A percentile compares a stretch with the other conserved stretches of the same genome.
Evolutionary conservation across 2,888 invertebrate species (phyloP).

Genomic region (Cenopis cana): DNA sequence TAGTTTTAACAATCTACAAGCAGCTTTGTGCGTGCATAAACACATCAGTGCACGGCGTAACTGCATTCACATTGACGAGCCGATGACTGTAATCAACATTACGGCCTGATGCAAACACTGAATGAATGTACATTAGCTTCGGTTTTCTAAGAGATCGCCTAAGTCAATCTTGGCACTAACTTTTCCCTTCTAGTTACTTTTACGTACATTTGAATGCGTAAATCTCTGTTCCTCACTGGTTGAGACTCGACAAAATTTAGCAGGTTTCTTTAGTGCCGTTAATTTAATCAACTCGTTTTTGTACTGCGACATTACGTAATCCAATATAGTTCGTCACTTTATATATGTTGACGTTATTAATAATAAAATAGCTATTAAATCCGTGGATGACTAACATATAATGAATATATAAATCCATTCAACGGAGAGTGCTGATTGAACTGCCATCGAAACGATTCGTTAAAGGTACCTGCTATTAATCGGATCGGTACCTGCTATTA

Average conservation of each 20-base stretch:
- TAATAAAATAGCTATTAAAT: background rate
- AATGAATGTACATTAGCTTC: constrained; percentile 71
- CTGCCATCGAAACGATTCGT: constrained; percentile 19
- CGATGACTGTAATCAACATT: constrained; percentile 76
- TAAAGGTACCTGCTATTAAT: constrained; percentile 36
- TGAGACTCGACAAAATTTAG: background rate
- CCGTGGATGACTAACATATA: constrained; percentile 16
- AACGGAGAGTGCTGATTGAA: constrained; percentile 10
- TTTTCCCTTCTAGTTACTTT: constrained; percentile 21
- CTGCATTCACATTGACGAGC: constrained; percentile 61
- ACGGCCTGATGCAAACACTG: constrained; percentile 69
- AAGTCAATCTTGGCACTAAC: constrained; percentile 51
- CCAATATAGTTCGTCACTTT: constrained; percentile 25
- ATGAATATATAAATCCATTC: constrained; percentile 18
- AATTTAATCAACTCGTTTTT: constrained; percentile 17
- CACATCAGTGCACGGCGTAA: constrained; percentile 61
- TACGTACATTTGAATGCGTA: constrained; percentile 8
- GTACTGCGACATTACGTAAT: constrained; percentile 15
- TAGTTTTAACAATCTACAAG: constrained; percentile 42
- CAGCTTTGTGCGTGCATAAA: constrained; percentile 63
- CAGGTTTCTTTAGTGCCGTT: too few relatives aligned
- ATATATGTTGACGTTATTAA: constrained; percentile 1
- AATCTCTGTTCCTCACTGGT: background rate
- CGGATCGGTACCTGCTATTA: constrained; percentile 23
- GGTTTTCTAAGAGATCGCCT: constrained; percentile 64